Percentiles rank a stretch among this genome's conserved stretches.
These are phyloP conservation scores for Stenoptilia bipunctidactyla DNA, from an alignment of 2,888 invertebrate species.

Conservation along the genomic window DNA sequence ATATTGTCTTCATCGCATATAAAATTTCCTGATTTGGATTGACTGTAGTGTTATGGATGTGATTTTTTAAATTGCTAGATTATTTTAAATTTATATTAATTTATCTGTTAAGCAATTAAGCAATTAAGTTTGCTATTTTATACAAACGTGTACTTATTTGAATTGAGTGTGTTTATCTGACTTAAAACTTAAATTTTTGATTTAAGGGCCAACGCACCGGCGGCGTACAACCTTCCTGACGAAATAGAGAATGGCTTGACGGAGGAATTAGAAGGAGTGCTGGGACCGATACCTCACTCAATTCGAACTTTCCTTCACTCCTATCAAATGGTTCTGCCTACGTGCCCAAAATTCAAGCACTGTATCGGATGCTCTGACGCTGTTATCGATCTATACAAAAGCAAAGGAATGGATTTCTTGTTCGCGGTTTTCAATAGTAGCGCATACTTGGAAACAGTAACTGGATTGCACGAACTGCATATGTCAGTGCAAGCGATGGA, in stretches of 20 bases:
- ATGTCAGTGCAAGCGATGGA: constrained; percentile 72
- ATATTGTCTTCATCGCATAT: too few relatives aligned
- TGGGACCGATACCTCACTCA: constrained; percentile 93
- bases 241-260: constrained; percentile 30
- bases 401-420: constrained; percentile 78
- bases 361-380: constrained; percentile 92
- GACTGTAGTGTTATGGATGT: too few relatives aligned
- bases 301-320: constrained; percentile 91
- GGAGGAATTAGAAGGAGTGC: constrained; percentile 65
- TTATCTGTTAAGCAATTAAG: too few relatives aligned
- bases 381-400: constrained; percentile 39
- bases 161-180: too few relatives aligned
- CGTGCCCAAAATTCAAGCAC: constrained; percentile 86
- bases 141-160: too few relatives aligned
- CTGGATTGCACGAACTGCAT: constrained; percentile 80
- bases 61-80: too few relatives aligned
- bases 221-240: constrained; percentile 66
- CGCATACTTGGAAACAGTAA: constrained; percentile 86
- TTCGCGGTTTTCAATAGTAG: constrained; percentile 85
- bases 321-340: constrained; percentile 86
- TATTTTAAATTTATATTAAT: too few relatives aligned
- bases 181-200: too few relatives aligned
- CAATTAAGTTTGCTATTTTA: too few relatives aligned
- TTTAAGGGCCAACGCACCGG: constrained; percentile 74
- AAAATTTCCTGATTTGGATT: too few relatives aligned